A percentile compares a stretch with the other conserved stretches of the same genome.
phyloP scores from a whole-genome alignment of 2,797 vertebrate genomes.

The Catostomus latipinnis region DNA sequence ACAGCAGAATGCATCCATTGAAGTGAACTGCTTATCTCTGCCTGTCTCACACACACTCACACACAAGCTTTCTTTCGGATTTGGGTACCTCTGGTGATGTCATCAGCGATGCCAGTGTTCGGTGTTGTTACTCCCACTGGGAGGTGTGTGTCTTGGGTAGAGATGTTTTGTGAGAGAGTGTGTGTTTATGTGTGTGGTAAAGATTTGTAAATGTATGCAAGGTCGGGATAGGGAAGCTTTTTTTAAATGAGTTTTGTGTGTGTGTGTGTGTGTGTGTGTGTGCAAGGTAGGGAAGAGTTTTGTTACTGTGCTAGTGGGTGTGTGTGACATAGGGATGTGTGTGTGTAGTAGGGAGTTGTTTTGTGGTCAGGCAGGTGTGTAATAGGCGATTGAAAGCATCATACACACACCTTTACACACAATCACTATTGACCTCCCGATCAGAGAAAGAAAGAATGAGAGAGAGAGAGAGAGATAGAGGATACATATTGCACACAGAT shows the following conservation, averaged over 20 bases:
- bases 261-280: background rate
- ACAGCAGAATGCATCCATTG: slow-evolving; percentile 32
- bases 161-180: background rate
- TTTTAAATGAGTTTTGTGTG: background rate
- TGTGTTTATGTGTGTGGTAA: too few species aligned
- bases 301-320: slow-evolving; percentile 7
- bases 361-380: slow-evolving; percentile 42
- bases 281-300: too few species aligned
- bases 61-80: slow-evolving; percentile 40
- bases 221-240: too few species aligned
- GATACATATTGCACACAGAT: too few species aligned
- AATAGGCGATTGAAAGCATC: slow-evolving; percentile 35
- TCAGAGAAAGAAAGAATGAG: slow-evolving; percentile 67
- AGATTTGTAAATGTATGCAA: too few species aligned
- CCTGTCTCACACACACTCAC: slow-evolving; percentile 8
- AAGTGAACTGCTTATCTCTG: slow-evolving; percentile 29
- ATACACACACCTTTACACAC: slow-evolving; percentile 32
- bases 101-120: slow-evolving; percentile 41
- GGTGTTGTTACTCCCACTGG: slow-evolving; percentile 42
- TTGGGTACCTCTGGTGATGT: slow-evolving; percentile 50
- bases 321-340: slow-evolving; percentile 6
- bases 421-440: slow-evolving; percentile 4
- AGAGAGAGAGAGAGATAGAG: slow-evolving; percentile 63
- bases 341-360: background rate
- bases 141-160: slow-evolving; percentile 28